Conservation (phyloP, 2,797 vertebrate genomes). For the Helarctos malayanus region DNA sequence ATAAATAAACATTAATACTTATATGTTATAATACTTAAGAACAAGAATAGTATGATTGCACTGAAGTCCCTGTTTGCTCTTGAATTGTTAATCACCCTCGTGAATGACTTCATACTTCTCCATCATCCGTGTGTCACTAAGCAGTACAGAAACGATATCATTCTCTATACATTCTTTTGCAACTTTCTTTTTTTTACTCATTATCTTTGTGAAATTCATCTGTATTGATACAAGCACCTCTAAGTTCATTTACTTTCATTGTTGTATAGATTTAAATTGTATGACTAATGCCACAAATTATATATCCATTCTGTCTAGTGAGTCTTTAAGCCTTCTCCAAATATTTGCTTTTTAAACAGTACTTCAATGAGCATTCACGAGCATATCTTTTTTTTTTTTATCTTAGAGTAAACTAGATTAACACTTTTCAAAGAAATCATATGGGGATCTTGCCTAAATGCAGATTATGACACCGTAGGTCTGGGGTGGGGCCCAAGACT, state of each 20-base stretch:
- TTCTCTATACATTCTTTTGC: not conserved
- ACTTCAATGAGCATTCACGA: not conserved
- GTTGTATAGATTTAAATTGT: not conserved
- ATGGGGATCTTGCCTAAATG: not conserved
- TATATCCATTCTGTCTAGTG: not conserved
- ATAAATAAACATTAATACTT: too few relatives aligned
- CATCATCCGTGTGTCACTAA: not conserved
- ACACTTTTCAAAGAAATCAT: slow-evolving; percentile 7
- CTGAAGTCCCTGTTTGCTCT: not conserved
- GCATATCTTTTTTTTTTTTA: not conserved
- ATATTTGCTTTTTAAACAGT: not conserved
- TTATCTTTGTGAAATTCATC: slow-evolving; percentile 28
- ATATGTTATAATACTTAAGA: not conserved
- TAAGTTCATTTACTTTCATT: slow-evolving; percentile 24
- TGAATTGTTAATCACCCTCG: slow-evolving; percentile 33
- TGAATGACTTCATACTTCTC: slow-evolving; percentile 30
- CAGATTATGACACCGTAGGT: not conserved
- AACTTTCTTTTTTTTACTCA: not conserved
- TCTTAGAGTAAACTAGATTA: not conserved
- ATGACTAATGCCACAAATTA: not conserved
- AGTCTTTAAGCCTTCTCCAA: slow-evolving; percentile 26
- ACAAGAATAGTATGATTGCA: not conserved
- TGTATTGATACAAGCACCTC: not conserved
- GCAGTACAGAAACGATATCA: not conserved
- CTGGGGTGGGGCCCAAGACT: not conserved